Percentiles rank a stretch among this genome's conserved stretches.
These are phyloP conservation scores for Camponotus floridanus DNA, from an alignment of 1,140 invertebrate species.

Conservation along the genomic window DNA sequence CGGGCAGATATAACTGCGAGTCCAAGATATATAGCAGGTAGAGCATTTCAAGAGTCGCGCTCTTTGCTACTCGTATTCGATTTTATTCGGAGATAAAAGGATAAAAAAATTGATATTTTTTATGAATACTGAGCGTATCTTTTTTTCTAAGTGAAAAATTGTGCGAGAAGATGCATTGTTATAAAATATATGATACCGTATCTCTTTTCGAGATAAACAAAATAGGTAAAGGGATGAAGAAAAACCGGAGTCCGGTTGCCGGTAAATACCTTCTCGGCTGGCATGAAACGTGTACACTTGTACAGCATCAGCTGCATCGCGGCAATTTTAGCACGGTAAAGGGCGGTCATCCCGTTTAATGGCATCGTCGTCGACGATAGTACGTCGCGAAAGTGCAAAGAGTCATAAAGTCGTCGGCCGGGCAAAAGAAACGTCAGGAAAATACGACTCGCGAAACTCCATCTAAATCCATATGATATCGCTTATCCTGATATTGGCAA, in stretches of 20 bases:
- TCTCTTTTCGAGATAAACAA: neutral
- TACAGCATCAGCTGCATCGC: slow-evolving; percentile 13
- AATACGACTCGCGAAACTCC: slow-evolving; percentile 35
- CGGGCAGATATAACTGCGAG: neutral
- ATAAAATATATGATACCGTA: neutral
- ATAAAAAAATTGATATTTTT: neutral
- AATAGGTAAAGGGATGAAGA: neutral
- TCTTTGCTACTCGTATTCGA: neutral
- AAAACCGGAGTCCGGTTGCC: neutral
- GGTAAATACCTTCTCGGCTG: slow-evolving; percentile 31
- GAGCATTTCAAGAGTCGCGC: neutral
- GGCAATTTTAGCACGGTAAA: slow-evolving; percentile 36
- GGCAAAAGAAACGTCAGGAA: slow-evolving; percentile 47
- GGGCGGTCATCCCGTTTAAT: slow-evolving; percentile 48
- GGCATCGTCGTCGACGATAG: slow-evolving; percentile 25
- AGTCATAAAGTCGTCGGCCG: slow-evolving; percentile 44
- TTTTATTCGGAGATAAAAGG: too few relatives aligned
- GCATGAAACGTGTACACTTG: neutral
- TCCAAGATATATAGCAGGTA: neutral
- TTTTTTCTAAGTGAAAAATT: neutral
- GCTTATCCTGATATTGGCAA: slow-evolving; percentile 61
- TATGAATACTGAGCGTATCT: too few relatives aligned
- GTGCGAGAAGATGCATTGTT: neutral
- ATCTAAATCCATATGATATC: slow-evolving; percentile 62
- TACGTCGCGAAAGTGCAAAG: slow-evolving; percentile 53